Conservation (phyloP, 2,888 invertebrate genomes). For the Rutpela maculata region DNA sequence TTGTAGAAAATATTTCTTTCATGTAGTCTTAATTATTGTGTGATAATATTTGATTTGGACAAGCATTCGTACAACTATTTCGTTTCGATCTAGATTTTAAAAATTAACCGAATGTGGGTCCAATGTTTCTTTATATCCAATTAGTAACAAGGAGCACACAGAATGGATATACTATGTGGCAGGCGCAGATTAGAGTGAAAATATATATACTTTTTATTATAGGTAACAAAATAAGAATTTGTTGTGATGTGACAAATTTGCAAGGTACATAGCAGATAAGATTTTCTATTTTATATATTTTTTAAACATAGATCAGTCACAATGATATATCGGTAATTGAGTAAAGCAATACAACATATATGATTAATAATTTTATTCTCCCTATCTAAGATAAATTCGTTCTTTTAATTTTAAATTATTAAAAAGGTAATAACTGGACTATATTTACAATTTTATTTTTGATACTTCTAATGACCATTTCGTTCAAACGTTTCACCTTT, state of each 20-base stretch:
- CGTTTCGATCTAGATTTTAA: background rate
- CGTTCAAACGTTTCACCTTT: slow-evolving; percentile 51
- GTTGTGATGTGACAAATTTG: slow-evolving; percentile 62
- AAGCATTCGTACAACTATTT: background rate
- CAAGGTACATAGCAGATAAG: slow-evolving; percentile 74
- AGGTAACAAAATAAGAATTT: slow-evolving; percentile 59
- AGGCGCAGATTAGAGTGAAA: slow-evolving; percentile 64
- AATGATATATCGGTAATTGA: slow-evolving; percentile 70
- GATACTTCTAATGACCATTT: slow-evolving; percentile 63
- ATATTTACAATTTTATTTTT: slow-evolving; percentile 73
- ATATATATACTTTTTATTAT: slow-evolving; percentile 59
- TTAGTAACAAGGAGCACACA: slow-evolving; percentile 63
- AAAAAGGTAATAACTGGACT: slow-evolving; percentile 75
- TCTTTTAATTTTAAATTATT: slow-evolving; percentile 74
- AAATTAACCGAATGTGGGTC: slow-evolving; percentile 11
- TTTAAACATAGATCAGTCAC: slow-evolving; percentile 72
- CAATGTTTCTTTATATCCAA: slow-evolving; percentile 31
- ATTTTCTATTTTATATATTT: slow-evolving; percentile 61
- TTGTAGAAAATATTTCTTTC: slow-evolving; percentile 47
- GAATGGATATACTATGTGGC: slow-evolving; percentile 63
- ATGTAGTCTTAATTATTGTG: slow-evolving; percentile 16
- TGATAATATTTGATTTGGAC: slow-evolving; percentile 1
- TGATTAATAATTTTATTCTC: slow-evolving; percentile 69
- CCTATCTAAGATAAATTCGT: slow-evolving; percentile 76
- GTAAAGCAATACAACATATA: slow-evolving; percentile 75